Base-by-base conservation (phyloP, 2,888 invertebrate species). In the Liposcelis brunnea region DNA sequence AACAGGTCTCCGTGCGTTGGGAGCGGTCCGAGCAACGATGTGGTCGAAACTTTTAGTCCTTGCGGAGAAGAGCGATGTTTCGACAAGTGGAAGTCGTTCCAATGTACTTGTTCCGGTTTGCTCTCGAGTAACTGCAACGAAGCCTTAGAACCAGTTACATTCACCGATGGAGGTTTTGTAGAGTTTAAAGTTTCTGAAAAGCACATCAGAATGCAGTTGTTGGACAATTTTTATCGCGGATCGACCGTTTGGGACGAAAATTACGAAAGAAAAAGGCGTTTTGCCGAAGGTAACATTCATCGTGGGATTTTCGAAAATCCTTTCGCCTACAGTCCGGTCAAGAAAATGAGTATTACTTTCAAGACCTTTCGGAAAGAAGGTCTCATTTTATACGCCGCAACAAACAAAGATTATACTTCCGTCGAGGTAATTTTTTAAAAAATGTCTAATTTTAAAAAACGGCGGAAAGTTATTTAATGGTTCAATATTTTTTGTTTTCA, bases 401-500 rank as follows among this genome's bases (percentile, higher is more conserved):
- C 85, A 32, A 84, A 86, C 56, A 83, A 83, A 58, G 84, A 89
- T 61, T 89, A 77, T 57, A 89, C 90, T 2, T 71, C 83, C 2
- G 68, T 91, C 47, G 83, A 89, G 65, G 70, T 71, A 57, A 52
- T 54, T 55, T 19, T 47, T 46, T 37, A 43, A 10, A 4, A 47
- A 26, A 6, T n/a, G 7, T 7, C 4, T 37, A 31, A 6, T 14
- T n/a, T 8, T 1, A 11, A 10, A 2, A 15, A 11, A 10, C 7
- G 15, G 34, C 16, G 47, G n/a, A 32, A 32, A 10, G 5, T 16
- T 35, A 35, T 26, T 26, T 6, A 6, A 6, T 26, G 26, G 26
- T 26, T 26, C 8, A 26, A 26, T 26, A 6, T 26, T 26, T 26
- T 26, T 26, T 37, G 46, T 45, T 54, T 58, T 4, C 56, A 71